phyloP scores from a whole-genome alignment of 2,113 vertebrate species.

The Alligator mississippiensis region DNA sequence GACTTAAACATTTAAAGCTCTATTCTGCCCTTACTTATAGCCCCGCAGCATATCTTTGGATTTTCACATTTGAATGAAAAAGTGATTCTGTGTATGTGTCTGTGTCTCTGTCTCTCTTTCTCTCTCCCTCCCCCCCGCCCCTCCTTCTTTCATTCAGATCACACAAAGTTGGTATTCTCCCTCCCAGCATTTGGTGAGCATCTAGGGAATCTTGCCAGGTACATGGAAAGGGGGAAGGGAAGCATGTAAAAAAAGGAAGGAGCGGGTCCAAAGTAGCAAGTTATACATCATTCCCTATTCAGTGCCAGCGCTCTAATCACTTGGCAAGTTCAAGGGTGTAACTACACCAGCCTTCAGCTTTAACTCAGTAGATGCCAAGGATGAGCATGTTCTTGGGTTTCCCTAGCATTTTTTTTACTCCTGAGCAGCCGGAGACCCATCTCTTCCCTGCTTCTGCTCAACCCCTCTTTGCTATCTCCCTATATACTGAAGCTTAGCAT shows the following conservation, averaged over 20 bases:
- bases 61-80: conserved; percentile 52
- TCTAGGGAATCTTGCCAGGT: neutral
- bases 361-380: neutral
- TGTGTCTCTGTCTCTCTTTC: neutral
- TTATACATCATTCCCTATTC: neutral
- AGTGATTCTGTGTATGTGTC: neutral
- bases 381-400: neutral
- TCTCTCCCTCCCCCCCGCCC: neutral
- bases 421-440: rapidly evolving
- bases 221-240: neutral
- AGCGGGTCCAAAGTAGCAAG: rapidly evolving
- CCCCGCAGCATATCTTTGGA: neutral
- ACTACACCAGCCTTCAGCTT: neutral
- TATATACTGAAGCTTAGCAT: neutral
- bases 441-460: neutral
- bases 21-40: neutral
- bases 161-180: neutral
- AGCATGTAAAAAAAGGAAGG: rapidly evolving
- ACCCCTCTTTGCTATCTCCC: neutral
- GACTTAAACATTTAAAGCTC: conserved; percentile 33
- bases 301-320: neutral
- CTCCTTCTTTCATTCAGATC: neutral
- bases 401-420: neutral
- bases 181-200: neutral
- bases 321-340: neutral